These are phyloP conservation scores for Lepus americanus DNA, from an alignment of 2,113 vertebrate genomes.

Conservation along the genomic window DNA sequence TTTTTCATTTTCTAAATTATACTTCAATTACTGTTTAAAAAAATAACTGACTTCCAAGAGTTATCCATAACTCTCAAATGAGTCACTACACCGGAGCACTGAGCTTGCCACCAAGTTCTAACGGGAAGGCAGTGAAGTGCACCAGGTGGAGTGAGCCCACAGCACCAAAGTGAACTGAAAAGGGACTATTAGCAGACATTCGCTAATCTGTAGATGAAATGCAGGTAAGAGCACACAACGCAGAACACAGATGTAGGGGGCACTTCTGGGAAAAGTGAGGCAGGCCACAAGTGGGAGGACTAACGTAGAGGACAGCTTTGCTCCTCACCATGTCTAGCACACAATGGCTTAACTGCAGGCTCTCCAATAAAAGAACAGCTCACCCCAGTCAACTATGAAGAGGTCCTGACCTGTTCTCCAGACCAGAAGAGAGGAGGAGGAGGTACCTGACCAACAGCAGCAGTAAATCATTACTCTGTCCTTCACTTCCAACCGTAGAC, in stretches of 20 bases:
- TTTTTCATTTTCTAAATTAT: constrained; percentile 24
- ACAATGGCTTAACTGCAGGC: neutral
- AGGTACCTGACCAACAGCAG: neutral
- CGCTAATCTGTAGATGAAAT: constrained; percentile 32
- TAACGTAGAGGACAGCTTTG: constrained; percentile 6
- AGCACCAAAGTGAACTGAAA: neutral
- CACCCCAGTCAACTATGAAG: neutral
- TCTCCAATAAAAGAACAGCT: neutral
- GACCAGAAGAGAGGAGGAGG: neutral
- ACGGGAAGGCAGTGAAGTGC: neutral
- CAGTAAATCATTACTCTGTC: neutral
- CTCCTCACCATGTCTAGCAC: neutral
- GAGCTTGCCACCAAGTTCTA: neutral
- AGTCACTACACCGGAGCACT: neutral
- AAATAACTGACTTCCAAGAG: neutral
- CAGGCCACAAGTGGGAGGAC: neutral
- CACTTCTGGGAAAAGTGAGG: neutral
- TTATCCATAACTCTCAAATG: neutral
- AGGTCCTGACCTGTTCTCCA: neutral
- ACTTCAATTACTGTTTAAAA: constrained; percentile 51
- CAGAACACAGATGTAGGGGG: neutral
- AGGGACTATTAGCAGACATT: neutral
- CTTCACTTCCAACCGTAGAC: neutral
- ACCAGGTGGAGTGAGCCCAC: neutral
- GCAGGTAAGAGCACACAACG: neutral